A percentile compares a stretch with the other conserved stretches of the same genome.
These are phyloP conservation scores for human DNA, from an alignment of 2,113 vertebrate genomes.

Conservation along the genomic window GRCh38 chr20:42934001-42934500, in stretches of 20 bases:
- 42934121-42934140: not conserved
- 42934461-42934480: not conserved
- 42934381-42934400: slow-evolving; percentile 10
- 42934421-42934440: not conserved
- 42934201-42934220: not conserved
- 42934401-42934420: not conserved
- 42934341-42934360: not conserved
- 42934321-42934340: not conserved
- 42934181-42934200: not conserved
- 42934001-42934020: slow-evolving; percentile 66
- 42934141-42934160: not conserved
- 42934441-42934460: not conserved
- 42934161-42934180: slow-evolving; percentile 5
- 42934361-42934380: not conserved
- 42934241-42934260: too few species aligned
- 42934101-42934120: not conserved
- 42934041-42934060: slow-evolving; percentile 50
- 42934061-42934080: slow-evolving; percentile 37
- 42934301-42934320: not conserved
- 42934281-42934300: not conserved
- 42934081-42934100: not conserved
- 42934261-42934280: not conserved
- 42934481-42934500: not conserved
- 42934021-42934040: slow-evolving; percentile 70
- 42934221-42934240: not conserved